Percentiles rank a stretch among this genome's conserved stretches.
Conservation (phyloP, 2,797 vertebrate genomes). For the Scolopax bukidnonensis region DNA sequence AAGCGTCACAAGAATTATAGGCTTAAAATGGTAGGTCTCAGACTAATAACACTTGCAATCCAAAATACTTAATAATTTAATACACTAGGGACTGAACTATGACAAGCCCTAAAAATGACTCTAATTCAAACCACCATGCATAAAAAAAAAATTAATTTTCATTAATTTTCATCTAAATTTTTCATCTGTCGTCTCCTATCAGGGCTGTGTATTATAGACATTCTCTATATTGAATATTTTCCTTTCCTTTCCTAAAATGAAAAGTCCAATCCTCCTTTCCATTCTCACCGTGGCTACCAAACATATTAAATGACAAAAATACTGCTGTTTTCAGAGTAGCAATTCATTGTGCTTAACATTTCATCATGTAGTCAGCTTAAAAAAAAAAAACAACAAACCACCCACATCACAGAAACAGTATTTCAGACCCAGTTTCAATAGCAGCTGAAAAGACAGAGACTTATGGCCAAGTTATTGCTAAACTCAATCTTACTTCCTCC, state of each 20-base stretch:
- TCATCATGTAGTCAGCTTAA: background rate
- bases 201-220: rapidly evolving
- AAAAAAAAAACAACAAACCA: background rate
- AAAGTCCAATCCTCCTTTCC: background rate
- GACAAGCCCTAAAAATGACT: background rate
- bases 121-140: background rate
- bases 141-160: background rate
- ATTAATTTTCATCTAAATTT: too few species aligned
- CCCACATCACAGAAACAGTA: background rate
- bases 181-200: background rate
- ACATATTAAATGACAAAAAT: background rate
- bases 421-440: background rate
- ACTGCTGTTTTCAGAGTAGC: background rate
- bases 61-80: background rate
- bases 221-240: background rate
- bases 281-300: background rate
- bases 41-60: background rate
- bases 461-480: background rate
- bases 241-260: background rate
- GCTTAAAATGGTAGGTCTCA: background rate
- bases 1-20: background rate
- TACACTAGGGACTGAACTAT: background rate
- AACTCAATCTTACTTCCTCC: background rate
- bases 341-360: background rate
- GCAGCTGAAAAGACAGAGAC: background rate